Base-by-base conservation (phyloP, 1,140 invertebrate genomes). In the Cotesia glomerata region DNA sequence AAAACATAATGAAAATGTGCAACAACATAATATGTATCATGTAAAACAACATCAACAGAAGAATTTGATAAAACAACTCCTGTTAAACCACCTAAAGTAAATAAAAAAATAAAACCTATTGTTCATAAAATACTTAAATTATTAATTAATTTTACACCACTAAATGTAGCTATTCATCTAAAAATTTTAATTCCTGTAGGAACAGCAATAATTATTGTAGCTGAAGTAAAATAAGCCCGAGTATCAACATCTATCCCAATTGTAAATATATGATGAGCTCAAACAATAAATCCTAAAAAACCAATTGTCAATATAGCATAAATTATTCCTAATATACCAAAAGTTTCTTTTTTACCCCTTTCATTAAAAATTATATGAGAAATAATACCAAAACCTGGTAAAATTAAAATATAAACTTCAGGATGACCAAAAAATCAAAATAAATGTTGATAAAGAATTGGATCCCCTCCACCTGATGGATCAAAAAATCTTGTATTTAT, bases 401-500 rank as follows among this genome's bases (percentile, higher is more conserved):
- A 78, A 88, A 91, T 91, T 87, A 91, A 84, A 91, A 94, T 92
- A 86, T 94, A 93, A 76, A 93, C 91, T 90, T 93, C 92, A 45
- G 92, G 91, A 74, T 94, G 92, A 0, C 92, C 91, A 90, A 93
- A 93, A 86, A 94, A 93, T 89, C 91, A 93, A 89, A 94, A 93
- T 88, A 93, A 87, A 84, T 94, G 92, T 89, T 94, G 93, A 77
- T 90, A 94, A 78, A 93, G 74, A 86, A 93, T 88, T 61, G 91
- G 91, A 76, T 93, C 91, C 65, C 91, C 92, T 36, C 91, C 91
- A 71, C 90, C 91, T 11, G 85, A 79, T 35, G 90, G 90, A 72
- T 92, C 89, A 89, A 92, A 93, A 84, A 93, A 92, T 16, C 89
- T 89, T 36, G 91, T 91, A 88, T 91, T 91, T 81, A 93, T 81